Conservation (phyloP, 2,888 invertebrate species). For the Anoplius nigerrimus region DNA sequence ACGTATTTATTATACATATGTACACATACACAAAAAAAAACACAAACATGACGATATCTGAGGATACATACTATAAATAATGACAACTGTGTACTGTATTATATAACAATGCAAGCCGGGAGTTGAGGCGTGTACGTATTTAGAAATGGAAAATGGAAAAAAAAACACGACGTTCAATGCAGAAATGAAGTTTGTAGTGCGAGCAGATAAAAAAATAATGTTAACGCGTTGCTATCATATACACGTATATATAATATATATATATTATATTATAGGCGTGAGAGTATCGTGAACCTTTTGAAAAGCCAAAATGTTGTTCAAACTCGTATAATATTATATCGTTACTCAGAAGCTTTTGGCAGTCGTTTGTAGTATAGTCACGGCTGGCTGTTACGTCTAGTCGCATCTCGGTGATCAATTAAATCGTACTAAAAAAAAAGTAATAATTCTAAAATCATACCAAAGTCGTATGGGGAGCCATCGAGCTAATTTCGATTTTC, state of each 20-base stretch:
- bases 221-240: slow-evolving; percentile 48
- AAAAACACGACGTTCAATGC: slow-evolving; percentile 30
- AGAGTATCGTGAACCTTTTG: slow-evolving; percentile 66
- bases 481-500: background rate
- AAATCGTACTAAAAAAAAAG: background rate
- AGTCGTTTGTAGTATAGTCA: slow-evolving; percentile 35
- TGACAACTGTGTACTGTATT: background rate
- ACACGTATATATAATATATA: slow-evolving; percentile 6
- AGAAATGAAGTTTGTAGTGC: slow-evolving; percentile 48
- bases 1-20: slow-evolving; percentile 13
- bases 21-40: slow-evolving; percentile 38
- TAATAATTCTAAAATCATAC: background rate
- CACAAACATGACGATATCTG: slow-evolving; percentile 41
- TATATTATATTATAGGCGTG: slow-evolving; percentile 44
- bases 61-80: slow-evolving; percentile 47
- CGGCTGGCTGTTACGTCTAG: slow-evolving; percentile 45
- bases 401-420: slow-evolving; percentile 49
- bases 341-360: slow-evolving; percentile 45
- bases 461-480: background rate
- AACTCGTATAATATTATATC: slow-evolving; percentile 56
- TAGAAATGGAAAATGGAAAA: slow-evolving; percentile 20
- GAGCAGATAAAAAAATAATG: slow-evolving; percentile 46
- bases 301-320: slow-evolving; percentile 74
- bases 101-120: background rate
- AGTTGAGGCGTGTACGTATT: background rate